Base-by-base conservation (phyloP, 2,113 vertebrate species). In the Salvelinus namaycush region DNA sequence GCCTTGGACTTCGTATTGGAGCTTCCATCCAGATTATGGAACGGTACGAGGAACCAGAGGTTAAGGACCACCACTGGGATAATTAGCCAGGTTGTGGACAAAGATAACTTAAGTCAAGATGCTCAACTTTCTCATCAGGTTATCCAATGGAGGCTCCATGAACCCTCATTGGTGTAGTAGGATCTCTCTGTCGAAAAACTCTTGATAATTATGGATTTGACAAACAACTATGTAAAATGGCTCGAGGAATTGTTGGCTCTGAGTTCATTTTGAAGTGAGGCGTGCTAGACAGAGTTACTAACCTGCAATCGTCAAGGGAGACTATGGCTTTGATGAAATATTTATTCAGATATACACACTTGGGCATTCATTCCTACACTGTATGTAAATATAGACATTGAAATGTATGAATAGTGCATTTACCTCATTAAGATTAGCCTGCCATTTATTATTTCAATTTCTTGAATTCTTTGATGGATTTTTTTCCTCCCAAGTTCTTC, bases 261-360 rank as follows among this genome's bases (percentile, higher is more conserved):
- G 5, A n/a, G 27, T 70, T 70, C 6, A 29, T 65, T 39, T 72
- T 66, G 34, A 71, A 39, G 60, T 13, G 5, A 62, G 14, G 62
- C 22, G 1, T 20, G 49, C 49, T 72, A 24, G 12, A 44, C 57
- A 27, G 62, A 34, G 26, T 39, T 29, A 3, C 39, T 72, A 73
- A 79, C 73, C 73, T 79, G 66, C n/a, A 22, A 78, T 29, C 5
- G 13, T 66, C 57, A n/a, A 16, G 60, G 80, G 76, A 81, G 74
- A 22, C 51, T 48, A 59, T 27, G 57, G 71, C 62, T 68, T 69
- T 74, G 59, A 81, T 78, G 68, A 83, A 76, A 76, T 75, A 72
- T 82, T 59, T 74, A 70, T 67, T 69, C 59, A 59, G 14, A 67
- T 73, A 65, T 70, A 39, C 64, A 44, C 74, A 76, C 27, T 66